A percentile compares a stretch with the other conserved stretches of the same genome.
Conservation (phyloP, 30 jellyfish, hydroid and myxozoan species). For the Aurelia sp. region DNA sequence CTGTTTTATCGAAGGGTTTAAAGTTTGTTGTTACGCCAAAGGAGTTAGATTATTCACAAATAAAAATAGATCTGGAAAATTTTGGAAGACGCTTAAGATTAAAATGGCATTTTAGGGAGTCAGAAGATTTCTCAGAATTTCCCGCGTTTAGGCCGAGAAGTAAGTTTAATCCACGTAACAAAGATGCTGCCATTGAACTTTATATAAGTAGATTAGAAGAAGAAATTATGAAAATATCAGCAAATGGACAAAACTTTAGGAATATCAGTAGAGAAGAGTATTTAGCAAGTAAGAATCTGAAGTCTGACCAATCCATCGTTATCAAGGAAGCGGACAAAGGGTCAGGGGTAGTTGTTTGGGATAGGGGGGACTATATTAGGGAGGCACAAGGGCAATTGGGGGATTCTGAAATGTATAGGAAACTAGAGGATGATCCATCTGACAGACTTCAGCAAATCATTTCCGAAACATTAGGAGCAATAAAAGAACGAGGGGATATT, state of each 20-base stretch:
- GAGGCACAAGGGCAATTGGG: too few relatives aligned
- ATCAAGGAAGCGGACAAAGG: conserved; percentile 8
- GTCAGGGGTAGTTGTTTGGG: neutral
- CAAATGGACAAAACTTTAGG: neutral
- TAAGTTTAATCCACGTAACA: neutral
- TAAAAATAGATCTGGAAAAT: too few relatives aligned
- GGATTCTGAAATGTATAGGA: too few relatives aligned
- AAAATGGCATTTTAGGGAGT: too few relatives aligned
- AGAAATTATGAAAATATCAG: neutral
- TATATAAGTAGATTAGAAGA: neutral
- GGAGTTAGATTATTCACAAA: neutral
- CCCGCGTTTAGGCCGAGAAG: neutral
- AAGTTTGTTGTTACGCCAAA: conserved; percentile 1
- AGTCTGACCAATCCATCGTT: neutral
- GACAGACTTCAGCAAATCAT: too few relatives aligned
- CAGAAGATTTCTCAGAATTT: neutral
- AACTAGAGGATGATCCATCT: too few relatives aligned
- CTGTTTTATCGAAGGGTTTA: conserved; percentile 1
- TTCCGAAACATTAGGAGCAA: too few relatives aligned
- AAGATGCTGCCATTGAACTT: neutral
- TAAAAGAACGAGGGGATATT: too few relatives aligned
- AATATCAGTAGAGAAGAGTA: neutral
- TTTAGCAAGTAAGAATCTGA: neutral
- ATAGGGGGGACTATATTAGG: too few relatives aligned
- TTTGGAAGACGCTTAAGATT: too few relatives aligned